Evolutionary conservation across 2,797 vertebrate genomes (phyloP), one percentile per base, ranked within the genome.

Genomic region (Enoplosus armatus): DNA sequence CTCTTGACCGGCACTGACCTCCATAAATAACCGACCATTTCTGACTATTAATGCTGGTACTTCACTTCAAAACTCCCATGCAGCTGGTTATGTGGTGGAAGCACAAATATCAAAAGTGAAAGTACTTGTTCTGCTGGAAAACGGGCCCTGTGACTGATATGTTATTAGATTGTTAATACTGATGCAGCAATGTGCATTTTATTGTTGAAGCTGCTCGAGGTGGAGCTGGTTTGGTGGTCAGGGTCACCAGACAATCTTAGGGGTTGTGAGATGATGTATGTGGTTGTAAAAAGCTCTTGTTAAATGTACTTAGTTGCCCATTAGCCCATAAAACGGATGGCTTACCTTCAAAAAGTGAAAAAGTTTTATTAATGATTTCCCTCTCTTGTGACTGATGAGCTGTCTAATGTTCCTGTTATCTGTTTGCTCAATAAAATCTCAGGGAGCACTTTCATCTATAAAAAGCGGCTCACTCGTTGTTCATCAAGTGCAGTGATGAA

Each of bases 1-100:
- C 39, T 58, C 39, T 35, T 51, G 63, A 78, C 45, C 58, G 41
- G 39, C 62, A 16, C 39, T 41, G 69, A 77, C 43, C 68, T 47
- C 31, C 63, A 66, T 8, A 12, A 59, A 53, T 6, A 47, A 61
- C 26, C 3, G 9, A 47, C 7, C 1, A 24, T 9, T 22, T 55
- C 20, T 35, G 27, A 63, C 54, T 37, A 61, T 54, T 41, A 43
- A 55, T 14, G 59, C 59, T 62, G 33, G 54, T 48, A 11, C 31
- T n/a, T 20, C 14, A 33, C 3, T n/a, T 22, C 16, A 65, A 43
- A n/a, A 1, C n/a, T 37, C 20, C 11, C 18, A 18, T 20, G 31
- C 24, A 51, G 8, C 33, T 47, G 31, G 31, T 39, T 41, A 24
- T 8, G 20, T 35, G 12, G 4, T 29, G 15, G 24, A 26, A n/a